Conservation (phyloP, 2,797 vertebrate genomes). For the Galagoides demidoff region DNA sequence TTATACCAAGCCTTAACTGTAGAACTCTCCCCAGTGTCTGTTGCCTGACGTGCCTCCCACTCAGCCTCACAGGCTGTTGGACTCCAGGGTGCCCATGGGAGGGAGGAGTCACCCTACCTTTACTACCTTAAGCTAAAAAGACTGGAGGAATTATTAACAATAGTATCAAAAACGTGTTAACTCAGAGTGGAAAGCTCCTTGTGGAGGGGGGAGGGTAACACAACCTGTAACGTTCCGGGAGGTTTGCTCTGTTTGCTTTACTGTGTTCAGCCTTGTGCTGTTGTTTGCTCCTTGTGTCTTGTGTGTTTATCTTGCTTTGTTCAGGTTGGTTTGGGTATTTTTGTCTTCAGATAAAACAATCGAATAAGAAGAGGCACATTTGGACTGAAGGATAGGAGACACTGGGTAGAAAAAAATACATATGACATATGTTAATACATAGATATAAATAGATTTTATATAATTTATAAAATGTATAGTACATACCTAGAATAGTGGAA, state of each 20-base stretch:
- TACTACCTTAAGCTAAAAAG: background rate
- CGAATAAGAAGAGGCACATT: background rate
- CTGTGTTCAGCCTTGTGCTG: background rate
- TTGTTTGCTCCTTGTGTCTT: background rate
- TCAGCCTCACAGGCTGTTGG: background rate
- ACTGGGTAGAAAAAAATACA: background rate
- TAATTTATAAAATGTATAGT: background rate
- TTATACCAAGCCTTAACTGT: background rate
- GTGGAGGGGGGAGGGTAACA: background rate
- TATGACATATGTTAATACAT: no score
- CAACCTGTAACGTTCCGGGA: background rate
- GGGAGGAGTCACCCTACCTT: no score
- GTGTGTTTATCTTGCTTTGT: background rate
- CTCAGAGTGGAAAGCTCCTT: fast-evolving
- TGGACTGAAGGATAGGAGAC: background rate
- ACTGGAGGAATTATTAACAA: background rate
- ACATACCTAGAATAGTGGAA: background rate
- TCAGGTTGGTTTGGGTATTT: background rate
- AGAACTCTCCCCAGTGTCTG: fast-evolving
- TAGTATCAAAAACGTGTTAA: background rate
- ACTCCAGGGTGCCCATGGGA: fast-evolving
- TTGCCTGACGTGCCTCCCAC: fast-evolving
- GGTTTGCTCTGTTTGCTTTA: background rate
- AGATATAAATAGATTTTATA: background rate
- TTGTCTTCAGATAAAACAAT: background rate